phyloP scores from a whole-genome alignment of 2,113 vertebrate genomes.

The Euleptes europaea region DNA sequence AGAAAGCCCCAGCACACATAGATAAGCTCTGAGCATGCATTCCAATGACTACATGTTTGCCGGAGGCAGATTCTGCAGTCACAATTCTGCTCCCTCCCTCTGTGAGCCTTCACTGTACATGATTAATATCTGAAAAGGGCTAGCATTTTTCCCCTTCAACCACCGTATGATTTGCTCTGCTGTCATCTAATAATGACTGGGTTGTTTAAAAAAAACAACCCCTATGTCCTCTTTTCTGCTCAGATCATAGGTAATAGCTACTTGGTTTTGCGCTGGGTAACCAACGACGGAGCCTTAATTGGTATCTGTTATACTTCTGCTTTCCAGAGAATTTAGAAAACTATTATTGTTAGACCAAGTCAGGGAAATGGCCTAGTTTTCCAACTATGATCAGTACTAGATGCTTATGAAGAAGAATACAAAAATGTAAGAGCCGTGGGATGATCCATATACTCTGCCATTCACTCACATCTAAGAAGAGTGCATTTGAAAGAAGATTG shows the following conservation, averaged over 20 bases:
- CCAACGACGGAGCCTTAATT: neutral
- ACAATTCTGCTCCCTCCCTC: too few relatives aligned
- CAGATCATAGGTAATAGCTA: neutral
- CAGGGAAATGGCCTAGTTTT: neutral
- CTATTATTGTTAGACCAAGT: neutral
- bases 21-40: too few relatives aligned
- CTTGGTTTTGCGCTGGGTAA: neutral
- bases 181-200: neutral
- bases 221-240: neutral
- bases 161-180: too few relatives aligned
- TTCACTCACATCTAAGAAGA: neutral
- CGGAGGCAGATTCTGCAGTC: too few relatives aligned
- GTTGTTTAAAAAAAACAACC: neutral
- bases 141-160: too few relatives aligned
- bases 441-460: neutral
- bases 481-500: neutral
- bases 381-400: neutral
- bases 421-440: neutral
- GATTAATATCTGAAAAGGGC: too few relatives aligned
- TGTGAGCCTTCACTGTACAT: too few relatives aligned
- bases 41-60: too few relatives aligned
- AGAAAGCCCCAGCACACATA: too few relatives aligned
- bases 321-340: neutral
- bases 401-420: neutral
- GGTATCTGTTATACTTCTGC: neutral